phyloP scores from a whole-genome alignment of 1,140 invertebrate genomes.

The Planococcus citri region DNA sequence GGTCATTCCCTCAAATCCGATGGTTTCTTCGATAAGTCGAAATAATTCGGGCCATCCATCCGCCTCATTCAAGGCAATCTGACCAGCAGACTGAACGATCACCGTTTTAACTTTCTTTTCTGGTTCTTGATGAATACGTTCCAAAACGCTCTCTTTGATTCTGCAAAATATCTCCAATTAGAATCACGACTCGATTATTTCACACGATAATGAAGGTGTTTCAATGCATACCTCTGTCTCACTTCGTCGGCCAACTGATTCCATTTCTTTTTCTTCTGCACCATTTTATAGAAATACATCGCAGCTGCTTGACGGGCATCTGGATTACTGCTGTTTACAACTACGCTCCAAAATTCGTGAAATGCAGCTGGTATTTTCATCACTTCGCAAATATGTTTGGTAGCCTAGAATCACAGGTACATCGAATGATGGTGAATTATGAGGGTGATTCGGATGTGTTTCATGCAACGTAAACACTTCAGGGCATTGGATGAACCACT shows the following conservation, averaged over 20 bases:
- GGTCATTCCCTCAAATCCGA: background rate
- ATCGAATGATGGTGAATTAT: no score
- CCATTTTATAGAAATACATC: conserved; percentile 12
- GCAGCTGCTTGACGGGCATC: conserved; percentile 11
- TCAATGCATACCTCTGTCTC: background rate
- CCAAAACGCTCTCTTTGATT: background rate
- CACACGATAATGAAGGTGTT: background rate
- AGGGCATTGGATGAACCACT: no score
- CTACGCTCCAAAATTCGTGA: conserved; percentile 4
- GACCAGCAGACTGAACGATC: background rate
- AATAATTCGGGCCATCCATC: background rate
- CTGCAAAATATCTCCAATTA: background rate
- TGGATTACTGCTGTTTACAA: conserved; percentile 3
- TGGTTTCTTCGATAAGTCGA: background rate
- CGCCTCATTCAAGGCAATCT: background rate
- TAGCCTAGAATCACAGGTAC: background rate
- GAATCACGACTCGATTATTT: background rate
- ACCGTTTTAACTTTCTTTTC: conserved; percentile 13
- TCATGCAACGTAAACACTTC: no score
- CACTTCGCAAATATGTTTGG: background rate
- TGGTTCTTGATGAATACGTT: conserved; percentile 3
- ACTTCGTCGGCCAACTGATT: background rate
- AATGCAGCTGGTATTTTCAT: background rate
- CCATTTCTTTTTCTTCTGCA: conserved; percentile 1
- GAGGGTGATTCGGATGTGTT: no score